Evolutionary conservation across 1,140 invertebrate species (phyloP).

Genomic region (Lethrus apterus): DNA sequence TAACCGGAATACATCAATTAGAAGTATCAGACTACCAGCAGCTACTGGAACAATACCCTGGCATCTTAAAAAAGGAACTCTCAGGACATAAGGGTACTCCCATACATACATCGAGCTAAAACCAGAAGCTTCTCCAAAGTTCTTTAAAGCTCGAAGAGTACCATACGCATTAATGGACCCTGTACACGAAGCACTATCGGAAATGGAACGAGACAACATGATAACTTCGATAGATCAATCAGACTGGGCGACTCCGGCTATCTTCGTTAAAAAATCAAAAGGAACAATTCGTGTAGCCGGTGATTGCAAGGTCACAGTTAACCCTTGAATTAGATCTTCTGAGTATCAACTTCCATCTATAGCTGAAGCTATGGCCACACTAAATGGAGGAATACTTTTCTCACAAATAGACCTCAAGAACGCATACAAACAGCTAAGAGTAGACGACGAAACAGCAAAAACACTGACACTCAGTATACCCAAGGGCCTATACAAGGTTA

Average conservation of each 20-base stretch:
- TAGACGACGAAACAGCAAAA: too few species aligned
- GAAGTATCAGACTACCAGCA: neutral
- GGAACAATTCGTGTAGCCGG: too few species aligned
- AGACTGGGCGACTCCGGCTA: neutral
- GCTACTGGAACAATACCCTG: neutral
- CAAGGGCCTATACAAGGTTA: too few species aligned
- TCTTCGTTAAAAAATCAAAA: too few species aligned
- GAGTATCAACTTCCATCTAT: too few species aligned
- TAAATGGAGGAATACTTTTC: too few species aligned
- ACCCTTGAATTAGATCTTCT: too few species aligned
- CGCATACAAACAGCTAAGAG: too few species aligned
- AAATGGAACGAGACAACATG: neutral
- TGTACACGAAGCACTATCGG: neutral
- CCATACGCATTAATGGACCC: constrained; percentile 2
- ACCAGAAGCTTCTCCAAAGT: neutral
- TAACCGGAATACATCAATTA: constrained; percentile 14
- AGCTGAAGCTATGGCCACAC: too few species aligned
- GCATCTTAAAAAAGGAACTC: constrained; percentile 4
- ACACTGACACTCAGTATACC: too few species aligned
- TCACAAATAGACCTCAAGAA: too few species aligned
- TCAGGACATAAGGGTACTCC: constrained; percentile 4
- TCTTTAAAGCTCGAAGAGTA: constrained; percentile 4
- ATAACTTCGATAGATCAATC: neutral
- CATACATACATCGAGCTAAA: neutral
- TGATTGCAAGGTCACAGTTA: too few species aligned